Conservation (phyloP, 2,888 invertebrate genomes). For the Hermodice carunculata region DNA sequence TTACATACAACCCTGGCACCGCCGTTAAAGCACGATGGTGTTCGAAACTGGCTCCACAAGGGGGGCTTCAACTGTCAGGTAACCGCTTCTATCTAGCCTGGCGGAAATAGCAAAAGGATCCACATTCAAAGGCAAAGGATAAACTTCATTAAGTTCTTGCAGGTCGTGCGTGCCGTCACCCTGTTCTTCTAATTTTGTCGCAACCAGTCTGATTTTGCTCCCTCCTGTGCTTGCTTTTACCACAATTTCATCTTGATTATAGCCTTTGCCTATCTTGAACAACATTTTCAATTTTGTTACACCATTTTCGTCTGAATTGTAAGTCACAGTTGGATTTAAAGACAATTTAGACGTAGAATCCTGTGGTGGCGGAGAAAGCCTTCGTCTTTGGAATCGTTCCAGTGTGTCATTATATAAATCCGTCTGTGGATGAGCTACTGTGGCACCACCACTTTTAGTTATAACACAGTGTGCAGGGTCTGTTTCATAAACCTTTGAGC, state of each 20-base stretch:
- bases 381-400: too few relatives aligned
- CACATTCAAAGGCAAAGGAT: slow-evolving; percentile 25
- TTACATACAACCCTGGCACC: too few relatives aligned
- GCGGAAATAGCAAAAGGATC: slow-evolving; percentile 27
- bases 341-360: too few relatives aligned
- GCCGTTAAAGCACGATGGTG: too few relatives aligned
- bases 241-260: slow-evolving; percentile 22
- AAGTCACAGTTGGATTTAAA: too few relatives aligned
- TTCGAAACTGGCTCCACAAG: slow-evolving; percentile 20
- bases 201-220: slow-evolving; percentile 21
- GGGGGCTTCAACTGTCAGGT: slow-evolving; percentile 29
- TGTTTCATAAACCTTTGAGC: too few relatives aligned
- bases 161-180: neutral
- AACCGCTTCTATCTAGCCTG: slow-evolving; percentile 20
- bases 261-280: slow-evolving; percentile 18
- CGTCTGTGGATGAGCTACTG: too few relatives aligned
- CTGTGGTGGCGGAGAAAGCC: too few relatives aligned
- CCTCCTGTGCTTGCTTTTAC: slow-evolving; percentile 33
- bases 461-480: too few relatives aligned
- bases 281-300: slow-evolving; percentile 16
- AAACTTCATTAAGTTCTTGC: slow-evolving; percentile 22
- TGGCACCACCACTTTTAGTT: too few relatives aligned
- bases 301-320: too few relatives aligned
- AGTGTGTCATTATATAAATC: too few relatives aligned
- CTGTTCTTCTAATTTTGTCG: neutral